Evolutionary conservation across 2,113 vertebrate species (phyloP), one percentile per base, ranked within the genome.

Genomic region (Phaethon lepturus): DNA sequence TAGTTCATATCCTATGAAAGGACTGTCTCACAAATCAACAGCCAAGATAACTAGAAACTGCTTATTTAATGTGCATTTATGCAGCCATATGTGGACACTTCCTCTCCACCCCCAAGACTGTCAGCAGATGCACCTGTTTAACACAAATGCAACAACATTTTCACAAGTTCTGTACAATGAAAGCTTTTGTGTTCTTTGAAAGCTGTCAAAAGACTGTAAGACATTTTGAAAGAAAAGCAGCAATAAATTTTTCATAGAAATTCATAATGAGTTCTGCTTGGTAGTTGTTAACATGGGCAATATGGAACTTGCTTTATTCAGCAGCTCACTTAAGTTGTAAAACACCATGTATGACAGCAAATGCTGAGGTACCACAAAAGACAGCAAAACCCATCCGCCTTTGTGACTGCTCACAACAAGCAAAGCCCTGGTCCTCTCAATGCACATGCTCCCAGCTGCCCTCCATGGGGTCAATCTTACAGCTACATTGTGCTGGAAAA

Each of bases 231-330:
- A 31, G 24, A 35, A 86, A 76, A 79, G 17, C 38, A 42, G 40
- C 58, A 62, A 91, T 91, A 66, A 45, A 76, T 88, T 76, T 93
- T 80, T 91, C 52, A 85, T 67, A 25, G 63, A 26, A 25, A 76
- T 47, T 91, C 68, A 22, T 71, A 31, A 75, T 4, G 20, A 56
- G 63, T 55, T 80, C 58, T 72, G 42, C 47, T 56, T 28, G n/a
- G 64, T 31, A 50, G 74, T 63, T 88, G 74, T 83, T 75, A 62
- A 88, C 73, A 67, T 1, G 20, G 63, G 52, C 56, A 80, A 45
- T 18, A 52, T 26, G 75, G 53, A 45, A 47, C 38, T 53, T 10
- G 25, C 35, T 76, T 76, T 35, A 50, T 42, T 77, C 47, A 75
- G 38, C 38, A 58, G 66, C 76, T 78, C 33, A 5, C 16, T 83